Conservation (phyloP, 2,797 vertebrate species). For the Labeo calbasu region DNA sequence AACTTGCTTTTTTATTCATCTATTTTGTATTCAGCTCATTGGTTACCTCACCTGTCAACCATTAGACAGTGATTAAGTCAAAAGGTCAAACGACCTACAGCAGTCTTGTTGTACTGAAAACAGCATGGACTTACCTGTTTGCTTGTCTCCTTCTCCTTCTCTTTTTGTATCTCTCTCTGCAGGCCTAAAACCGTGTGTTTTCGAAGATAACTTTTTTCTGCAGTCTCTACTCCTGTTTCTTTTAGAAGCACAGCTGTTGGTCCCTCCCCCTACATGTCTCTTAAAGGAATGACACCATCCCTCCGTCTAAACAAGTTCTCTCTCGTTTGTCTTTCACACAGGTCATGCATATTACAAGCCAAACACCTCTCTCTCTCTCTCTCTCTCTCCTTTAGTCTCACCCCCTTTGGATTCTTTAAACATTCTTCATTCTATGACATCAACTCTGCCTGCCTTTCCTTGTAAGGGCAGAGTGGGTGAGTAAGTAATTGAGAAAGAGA, state of each 20-base stretch:
- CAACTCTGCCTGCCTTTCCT: slow-evolving; percentile 83
- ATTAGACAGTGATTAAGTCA: background rate
- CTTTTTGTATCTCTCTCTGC: slow-evolving; percentile 34
- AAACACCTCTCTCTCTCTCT: slow-evolving; percentile 72
- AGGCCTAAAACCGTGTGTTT: slow-evolving; percentile 8
- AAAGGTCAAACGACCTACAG: background rate
- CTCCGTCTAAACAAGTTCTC: slow-evolving; percentile 81
- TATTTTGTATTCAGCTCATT: background rate
- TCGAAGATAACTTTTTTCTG: slow-evolving; percentile 69
- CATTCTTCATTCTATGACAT: slow-evolving; percentile 87
- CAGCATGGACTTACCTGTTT: slow-evolving; percentile 54
- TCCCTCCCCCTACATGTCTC: slow-evolving; percentile 76
- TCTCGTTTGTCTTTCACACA: slow-evolving; percentile 77
- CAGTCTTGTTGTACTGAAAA: background rate
- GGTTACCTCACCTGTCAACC: background rate
- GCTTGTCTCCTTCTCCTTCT: slow-evolving; percentile 57
- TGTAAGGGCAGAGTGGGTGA: slow-evolving; percentile 84
- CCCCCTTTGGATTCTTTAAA: slow-evolving; percentile 77
- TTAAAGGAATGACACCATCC: slow-evolving; percentile 82
- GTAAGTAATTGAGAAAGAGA: slow-evolving; percentile 49
- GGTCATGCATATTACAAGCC: slow-evolving; percentile 73
- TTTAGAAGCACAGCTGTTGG: slow-evolving; percentile 65
- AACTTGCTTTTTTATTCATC: background rate
- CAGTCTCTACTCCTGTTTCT: slow-evolving; percentile 57
- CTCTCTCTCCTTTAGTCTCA: slow-evolving; percentile 63